Percentiles rank a stretch among this genome's conserved stretches.
Conservation (phyloP, 2,888 invertebrate species). For the Limenitis camilla region DNA sequence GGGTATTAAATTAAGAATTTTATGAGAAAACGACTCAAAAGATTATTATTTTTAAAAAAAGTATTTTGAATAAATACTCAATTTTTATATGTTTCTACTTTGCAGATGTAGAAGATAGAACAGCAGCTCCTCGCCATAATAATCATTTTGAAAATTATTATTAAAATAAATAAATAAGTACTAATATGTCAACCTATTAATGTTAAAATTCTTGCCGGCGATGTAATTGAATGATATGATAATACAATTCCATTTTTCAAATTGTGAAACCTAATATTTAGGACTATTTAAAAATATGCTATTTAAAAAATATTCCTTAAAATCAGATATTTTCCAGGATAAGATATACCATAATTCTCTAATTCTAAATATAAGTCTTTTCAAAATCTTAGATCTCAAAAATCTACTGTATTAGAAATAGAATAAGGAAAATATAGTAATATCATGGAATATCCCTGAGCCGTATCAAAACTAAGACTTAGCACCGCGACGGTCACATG, state of each 20-base stretch:
- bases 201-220: too few species aligned
- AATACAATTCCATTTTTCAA: too few species aligned
- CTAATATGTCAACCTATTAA: background rate
- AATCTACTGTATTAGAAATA: background rate
- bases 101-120: constrained; percentile 19
- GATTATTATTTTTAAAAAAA: background rate
- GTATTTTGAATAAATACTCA: background rate
- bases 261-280: too few species aligned
- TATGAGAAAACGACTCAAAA: too few species aligned
- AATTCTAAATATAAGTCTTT: too few species aligned
- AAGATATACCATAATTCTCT: too few species aligned
- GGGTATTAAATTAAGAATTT: too few species aligned
- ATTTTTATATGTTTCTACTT: background rate
- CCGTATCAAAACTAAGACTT: constrained; percentile 6
- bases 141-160: constrained; percentile 11
- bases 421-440: background rate
- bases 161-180: background rate
- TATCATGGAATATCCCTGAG: background rate
- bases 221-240: too few species aligned
- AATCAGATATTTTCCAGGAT: too few species aligned
- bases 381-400: background rate
- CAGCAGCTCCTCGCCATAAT: constrained; percentile 16
- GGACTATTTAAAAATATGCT: too few species aligned
- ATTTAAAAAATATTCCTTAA: too few species aligned
- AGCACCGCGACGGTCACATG: constrained; percentile 12